Evolutionary conservation across 1,140 invertebrate species (phyloP).

Genomic region (Drosophila repleta): DNA sequence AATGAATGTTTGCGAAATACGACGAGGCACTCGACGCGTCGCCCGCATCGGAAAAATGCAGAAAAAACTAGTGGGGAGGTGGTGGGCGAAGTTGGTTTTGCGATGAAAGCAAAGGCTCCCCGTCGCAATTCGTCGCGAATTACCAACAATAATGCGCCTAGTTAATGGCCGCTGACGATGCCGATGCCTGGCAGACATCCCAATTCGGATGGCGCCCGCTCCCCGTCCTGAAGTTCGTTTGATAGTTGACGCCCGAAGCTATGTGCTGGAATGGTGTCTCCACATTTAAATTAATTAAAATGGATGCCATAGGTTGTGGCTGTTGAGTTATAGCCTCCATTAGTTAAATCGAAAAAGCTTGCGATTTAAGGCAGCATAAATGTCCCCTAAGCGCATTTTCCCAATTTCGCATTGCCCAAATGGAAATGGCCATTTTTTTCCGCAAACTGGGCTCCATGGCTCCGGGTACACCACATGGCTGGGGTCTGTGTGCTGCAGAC

Average conservation of each 20-base stretch:
- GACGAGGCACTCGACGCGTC: conserved; percentile 12
- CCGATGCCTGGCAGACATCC: conserved; percentile 47
- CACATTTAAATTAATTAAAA: conserved; percentile 70
- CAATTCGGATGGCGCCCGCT: conserved; percentile 5
- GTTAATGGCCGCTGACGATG: conserved; percentile 63
- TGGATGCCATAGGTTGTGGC: conserved; percentile 12
- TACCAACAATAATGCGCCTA: conserved; percentile 70
- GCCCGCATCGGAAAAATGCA: conserved; percentile 33
- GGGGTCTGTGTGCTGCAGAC: conserved; percentile 15
- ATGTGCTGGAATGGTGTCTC: conserved; percentile 20
- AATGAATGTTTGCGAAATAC: conserved; percentile 7
- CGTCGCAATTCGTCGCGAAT: conserved; percentile 44
- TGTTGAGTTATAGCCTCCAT: conserved; percentile 65
- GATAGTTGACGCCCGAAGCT: conserved; percentile 13
- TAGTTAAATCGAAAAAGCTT: conserved; percentile 66
- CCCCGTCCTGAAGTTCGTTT: conserved; percentile 34
- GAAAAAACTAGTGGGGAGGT: conserved; percentile 32
- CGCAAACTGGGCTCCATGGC: conserved; percentile 30
- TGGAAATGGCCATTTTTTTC: conserved; percentile 42
- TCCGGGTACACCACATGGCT: conserved; percentile 33
- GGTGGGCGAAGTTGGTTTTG: no score
- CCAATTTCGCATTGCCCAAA: conserved; percentile 32
- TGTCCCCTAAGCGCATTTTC: conserved; percentile 5
- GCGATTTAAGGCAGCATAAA: conserved; percentile 38
- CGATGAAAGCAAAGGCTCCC: not conserved